Percentiles rank a stretch among this genome's conserved stretches.
These are phyloP conservation scores for Sarcophaga subvicina DNA, from an alignment of 2,888 invertebrate species.

Conservation along the genomic window DNA sequence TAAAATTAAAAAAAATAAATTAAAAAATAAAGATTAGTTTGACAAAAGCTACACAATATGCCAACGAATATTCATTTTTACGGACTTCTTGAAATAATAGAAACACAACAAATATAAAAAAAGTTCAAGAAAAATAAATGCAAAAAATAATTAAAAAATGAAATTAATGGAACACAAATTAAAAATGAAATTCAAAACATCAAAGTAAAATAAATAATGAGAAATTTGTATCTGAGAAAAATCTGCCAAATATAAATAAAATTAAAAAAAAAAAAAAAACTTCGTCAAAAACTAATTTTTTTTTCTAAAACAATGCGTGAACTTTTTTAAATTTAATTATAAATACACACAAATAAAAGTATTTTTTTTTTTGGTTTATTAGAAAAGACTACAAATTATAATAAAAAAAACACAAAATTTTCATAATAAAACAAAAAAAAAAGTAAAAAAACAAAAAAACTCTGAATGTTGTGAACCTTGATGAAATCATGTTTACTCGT, in stretches of 20 bases:
- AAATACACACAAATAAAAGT: slow-evolving; percentile 13
- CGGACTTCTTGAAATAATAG: neutral
- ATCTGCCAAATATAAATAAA: slow-evolving; percentile 60
- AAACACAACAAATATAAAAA: neutral
- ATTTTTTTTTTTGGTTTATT: slow-evolving; percentile 2
- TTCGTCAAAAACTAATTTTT: slow-evolving; percentile 32
- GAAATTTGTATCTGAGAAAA: slow-evolving; percentile 53
- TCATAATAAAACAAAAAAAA: slow-evolving; percentile 47
- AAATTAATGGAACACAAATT: neutral
- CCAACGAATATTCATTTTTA: slow-evolving; percentile 32
- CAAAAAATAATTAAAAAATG: neutral
- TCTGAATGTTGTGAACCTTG: slow-evolving; percentile 82
- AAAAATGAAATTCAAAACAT: neutral
- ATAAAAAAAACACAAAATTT: slow-evolving; percentile 45
- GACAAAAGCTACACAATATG: slow-evolving; percentile 8
- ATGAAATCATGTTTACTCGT: slow-evolving; percentile 77
- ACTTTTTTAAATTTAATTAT: slow-evolving; percentile 49
- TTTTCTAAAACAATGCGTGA: slow-evolving; percentile 54
- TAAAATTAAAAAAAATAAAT: too few species aligned
- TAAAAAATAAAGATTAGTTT: too few species aligned
- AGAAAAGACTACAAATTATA: slow-evolving; percentile 31
- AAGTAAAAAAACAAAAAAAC: slow-evolving; percentile 73
- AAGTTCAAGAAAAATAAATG: neutral
- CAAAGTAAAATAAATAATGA: slow-evolving; percentile 38
- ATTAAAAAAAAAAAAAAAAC: slow-evolving; percentile 51